phyloP scores from a whole-genome alignment of 2,113 vertebrate species.

The Leiothrix lutea region DNA sequence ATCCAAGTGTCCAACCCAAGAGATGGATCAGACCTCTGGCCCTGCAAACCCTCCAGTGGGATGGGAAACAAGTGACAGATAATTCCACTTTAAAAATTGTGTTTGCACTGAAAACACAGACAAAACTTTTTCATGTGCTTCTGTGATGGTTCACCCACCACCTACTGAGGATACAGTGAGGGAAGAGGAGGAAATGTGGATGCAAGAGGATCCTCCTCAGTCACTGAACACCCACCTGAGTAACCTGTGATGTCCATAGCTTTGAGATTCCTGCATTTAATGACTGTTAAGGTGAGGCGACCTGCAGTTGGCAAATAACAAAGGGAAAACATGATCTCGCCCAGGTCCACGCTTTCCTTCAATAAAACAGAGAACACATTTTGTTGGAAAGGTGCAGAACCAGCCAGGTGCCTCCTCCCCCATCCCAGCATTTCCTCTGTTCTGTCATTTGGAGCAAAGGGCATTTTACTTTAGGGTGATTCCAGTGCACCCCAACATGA shows the following conservation, averaged over 20 bases:
- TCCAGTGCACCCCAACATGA: neutral
- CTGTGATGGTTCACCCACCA: neutral
- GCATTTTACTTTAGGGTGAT: fast-evolving
- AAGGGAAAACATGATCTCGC: conserved; percentile 99
- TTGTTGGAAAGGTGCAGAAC: neutral
- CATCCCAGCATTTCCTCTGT: neutral
- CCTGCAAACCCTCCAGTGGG: neutral
- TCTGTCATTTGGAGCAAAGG: neutral
- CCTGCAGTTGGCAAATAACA: conserved; percentile 98
- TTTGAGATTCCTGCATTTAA: conserved; percentile 98
- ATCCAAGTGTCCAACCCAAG: neutral
- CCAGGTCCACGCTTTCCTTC: conserved; percentile 97
- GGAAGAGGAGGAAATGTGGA: neutral
- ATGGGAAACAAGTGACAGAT: neutral
- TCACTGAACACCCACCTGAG: conserved; percentile 79
- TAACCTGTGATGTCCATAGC: conserved; percentile 99
- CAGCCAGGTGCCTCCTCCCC: neutral
- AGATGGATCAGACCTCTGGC: neutral
- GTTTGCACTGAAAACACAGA: neutral
- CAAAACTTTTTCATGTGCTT: neutral
- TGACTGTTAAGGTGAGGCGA: conserved; percentile 94
- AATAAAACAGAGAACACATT: conserved; percentile 65
- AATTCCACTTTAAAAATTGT: neutral
- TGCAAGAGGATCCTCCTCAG: neutral
- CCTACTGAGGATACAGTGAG: fast-evolving